Conservation (phyloP, 2,888 invertebrate species). For the Cantharis flavilabris region DNA sequence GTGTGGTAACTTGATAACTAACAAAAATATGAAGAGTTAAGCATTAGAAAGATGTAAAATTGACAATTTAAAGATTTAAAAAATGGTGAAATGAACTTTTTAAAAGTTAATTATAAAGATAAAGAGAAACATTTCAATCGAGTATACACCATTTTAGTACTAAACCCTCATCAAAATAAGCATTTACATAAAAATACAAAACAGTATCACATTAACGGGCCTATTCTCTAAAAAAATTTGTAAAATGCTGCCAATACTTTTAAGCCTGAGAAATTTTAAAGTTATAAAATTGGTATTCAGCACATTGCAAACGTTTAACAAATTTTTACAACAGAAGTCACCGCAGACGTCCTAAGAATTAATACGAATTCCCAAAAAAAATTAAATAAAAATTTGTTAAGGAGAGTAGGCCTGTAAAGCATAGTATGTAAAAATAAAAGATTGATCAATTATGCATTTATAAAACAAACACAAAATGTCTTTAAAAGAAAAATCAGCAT, state of each 20-base stretch:
- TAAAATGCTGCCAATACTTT: not conserved
- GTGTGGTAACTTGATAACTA: not conserved
- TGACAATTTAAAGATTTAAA: not conserved
- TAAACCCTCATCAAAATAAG: not conserved
- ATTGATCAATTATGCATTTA: not conserved
- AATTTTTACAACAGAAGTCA: not conserved
- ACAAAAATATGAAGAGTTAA: not conserved
- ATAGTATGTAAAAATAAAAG: not conserved
- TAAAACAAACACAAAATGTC: not conserved
- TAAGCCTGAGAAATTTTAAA: not conserved
- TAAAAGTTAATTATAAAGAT: not conserved
- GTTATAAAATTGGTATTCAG: not conserved
- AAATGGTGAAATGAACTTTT: not conserved
- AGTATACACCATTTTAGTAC: not conserved
- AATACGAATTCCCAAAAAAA: not conserved
- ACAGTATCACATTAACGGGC: not conserved
- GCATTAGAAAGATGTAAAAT: not conserved
- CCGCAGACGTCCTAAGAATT: not conserved
- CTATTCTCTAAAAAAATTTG: not conserved
- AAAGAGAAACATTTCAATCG: not conserved
- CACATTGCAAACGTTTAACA: not conserved
- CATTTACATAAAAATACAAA: not conserved
- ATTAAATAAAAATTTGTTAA: not conserved
- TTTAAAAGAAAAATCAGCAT: not conserved
- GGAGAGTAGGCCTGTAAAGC: not conserved